These are phyloP conservation scores for Calliopsis andreniformis DNA, from an alignment of 1,140 invertebrate species.

Conservation along the genomic window DNA sequence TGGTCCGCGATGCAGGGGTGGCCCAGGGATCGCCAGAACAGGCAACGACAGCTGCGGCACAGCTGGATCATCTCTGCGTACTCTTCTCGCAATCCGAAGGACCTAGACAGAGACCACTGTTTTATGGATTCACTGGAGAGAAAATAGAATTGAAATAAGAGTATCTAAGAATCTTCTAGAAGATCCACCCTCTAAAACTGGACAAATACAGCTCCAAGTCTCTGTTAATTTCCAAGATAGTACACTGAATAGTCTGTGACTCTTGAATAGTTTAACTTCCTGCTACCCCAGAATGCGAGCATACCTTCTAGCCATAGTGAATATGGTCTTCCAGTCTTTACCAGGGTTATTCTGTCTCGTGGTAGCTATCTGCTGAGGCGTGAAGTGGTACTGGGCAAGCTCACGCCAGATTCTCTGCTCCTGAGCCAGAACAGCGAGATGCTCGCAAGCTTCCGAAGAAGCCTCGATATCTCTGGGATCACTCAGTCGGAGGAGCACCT, in stretches of 20 bases:
- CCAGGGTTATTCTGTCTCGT: constrained; percentile 83
- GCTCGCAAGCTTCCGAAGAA: constrained; percentile 85
- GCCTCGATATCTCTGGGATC: constrained; percentile 95
- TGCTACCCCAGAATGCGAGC: no score
- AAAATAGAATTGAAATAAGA: no score
- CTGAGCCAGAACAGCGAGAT: constrained; percentile 89
- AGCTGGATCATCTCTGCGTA: constrained; percentile 97
- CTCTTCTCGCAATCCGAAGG: constrained; percentile 94
- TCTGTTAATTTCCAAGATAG: no score
- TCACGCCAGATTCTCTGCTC: constrained; percentile 96
- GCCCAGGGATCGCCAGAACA: constrained; percentile 97
- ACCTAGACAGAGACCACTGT: constrained; percentile 83
- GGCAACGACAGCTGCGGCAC: constrained; percentile 96
- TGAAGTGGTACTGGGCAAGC: constrained; percentile 96
- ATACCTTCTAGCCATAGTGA: constrained; percentile 78
- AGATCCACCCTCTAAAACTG: no score
- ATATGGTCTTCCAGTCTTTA: constrained; percentile 81
- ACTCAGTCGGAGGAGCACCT: constrained; percentile 93
- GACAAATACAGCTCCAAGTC: no score
- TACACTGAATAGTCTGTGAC: no score
- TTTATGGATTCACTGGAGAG: no score
- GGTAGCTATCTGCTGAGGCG: constrained; percentile 88
- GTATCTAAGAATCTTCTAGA: no score
- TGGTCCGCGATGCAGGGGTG: constrained; percentile 94
- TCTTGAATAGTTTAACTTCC: no score